Conservation (phyloP, 2,797 vertebrate genomes). For the Pempheris klunzingeri region DNA sequence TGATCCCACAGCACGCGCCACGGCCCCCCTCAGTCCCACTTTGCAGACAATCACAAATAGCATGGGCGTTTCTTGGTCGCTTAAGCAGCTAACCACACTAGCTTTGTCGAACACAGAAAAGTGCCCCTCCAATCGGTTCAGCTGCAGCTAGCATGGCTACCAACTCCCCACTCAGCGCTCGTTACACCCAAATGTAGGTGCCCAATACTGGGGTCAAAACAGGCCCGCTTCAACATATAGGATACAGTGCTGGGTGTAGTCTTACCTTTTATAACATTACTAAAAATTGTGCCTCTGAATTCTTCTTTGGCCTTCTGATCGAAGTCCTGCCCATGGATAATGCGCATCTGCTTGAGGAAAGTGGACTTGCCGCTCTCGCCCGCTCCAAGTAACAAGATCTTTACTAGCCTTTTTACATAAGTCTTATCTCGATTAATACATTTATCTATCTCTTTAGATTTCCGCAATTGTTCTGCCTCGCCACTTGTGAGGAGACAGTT, state of each 20-base stretch:
- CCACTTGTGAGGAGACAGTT: conserved; percentile 92
- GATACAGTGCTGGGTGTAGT: fast-evolving
- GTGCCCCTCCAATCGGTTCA: conserved; percentile 24
- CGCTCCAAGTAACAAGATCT: conserved; percentile 96
- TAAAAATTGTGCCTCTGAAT: conserved; percentile 95
- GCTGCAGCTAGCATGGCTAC: conserved; percentile 59
- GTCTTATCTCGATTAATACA: conserved; percentile 92
- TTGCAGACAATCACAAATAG: conserved; percentile 65
- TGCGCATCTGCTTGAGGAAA: conserved; percentile 99
- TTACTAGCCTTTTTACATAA: conserved; percentile 94
- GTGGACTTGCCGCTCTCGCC: conserved; percentile 99
- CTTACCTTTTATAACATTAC: conserved; percentile 96
- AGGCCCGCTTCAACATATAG: too few relatives aligned
- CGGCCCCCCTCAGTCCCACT: conserved; percentile 25
- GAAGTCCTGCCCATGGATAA: conserved; percentile 97
- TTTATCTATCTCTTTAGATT: conserved; percentile 95
- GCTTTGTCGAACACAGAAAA: conserved; percentile 42
- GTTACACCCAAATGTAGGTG: not conserved
- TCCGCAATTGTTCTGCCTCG: conserved; percentile 94
- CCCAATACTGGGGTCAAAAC: not conserved
- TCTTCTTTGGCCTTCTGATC: conserved; percentile 94
- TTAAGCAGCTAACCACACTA: conserved; percentile 44
- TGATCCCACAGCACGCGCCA: not conserved
- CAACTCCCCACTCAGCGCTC: conserved; percentile 48
- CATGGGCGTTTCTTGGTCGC: conserved; percentile 85